Evolutionary conservation across 2,113 vertebrate species (phyloP), one percentile per base, ranked within the genome.

Genomic region (Forbesichthys agassizii): DNA sequence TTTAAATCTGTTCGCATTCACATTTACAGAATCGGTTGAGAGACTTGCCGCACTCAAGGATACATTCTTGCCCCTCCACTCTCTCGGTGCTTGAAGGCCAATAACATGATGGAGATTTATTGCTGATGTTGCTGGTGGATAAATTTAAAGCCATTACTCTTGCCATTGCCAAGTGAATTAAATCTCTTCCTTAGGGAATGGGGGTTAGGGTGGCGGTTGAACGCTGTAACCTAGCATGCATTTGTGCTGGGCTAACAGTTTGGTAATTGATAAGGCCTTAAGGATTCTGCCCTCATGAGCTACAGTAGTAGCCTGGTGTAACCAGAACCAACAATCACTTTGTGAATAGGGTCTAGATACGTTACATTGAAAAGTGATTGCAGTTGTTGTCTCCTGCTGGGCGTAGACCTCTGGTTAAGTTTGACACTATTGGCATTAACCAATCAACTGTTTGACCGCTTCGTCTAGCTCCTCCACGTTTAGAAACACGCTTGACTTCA

Each of bases 101-200:
- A 84, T 83, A 88, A 88, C 73, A 74, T 63, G 79, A 82, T 77
- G 81, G 71, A 84, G 83, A 87, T 86, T 87, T 87, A 83, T 69
- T 67, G 56, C 76, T 70, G 79, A 81, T 58, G 69, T 77, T 71
- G 72, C 65, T 86, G 84, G 88, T 68, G 59, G 87, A 88, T 80
- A 73, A 73, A 84, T 86, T 78, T 84, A 74, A 85, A 79, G 65
- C 51, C 73, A 77, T 78, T 74, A 59, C 55, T 79, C 68, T 82
- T 71, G 36, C 68, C 57, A n/a, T 54, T 75, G 79, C 65, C 69
- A 82, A 78, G 61, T 64, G 71, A 72, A 20, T 78, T 63, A 80
- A 57, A 73, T 70, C 59, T 85, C 70, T 57, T 88, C 69, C 80
- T 78, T 33, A 53, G 75, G 74, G 71, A 70, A 59, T 52, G 42